Conservation (phyloP, 2,797 vertebrate species). For the Enteromius mattozi region DNA sequence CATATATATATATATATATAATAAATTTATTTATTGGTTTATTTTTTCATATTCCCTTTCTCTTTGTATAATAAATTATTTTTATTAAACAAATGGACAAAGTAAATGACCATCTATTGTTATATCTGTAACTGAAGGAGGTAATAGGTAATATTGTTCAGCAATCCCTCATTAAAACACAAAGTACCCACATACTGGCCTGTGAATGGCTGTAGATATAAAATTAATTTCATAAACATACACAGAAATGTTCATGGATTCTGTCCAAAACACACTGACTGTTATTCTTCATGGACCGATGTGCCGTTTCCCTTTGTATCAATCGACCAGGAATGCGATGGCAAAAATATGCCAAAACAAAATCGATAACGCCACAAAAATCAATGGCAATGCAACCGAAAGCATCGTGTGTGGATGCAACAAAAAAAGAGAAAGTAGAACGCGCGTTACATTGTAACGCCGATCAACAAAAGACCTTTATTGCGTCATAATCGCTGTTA, state of each 20-base stretch:
- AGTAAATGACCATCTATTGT: slow-evolving; percentile 1
- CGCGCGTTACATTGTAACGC: slow-evolving; percentile 32
- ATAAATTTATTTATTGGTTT: neutral
- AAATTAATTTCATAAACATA: neutral
- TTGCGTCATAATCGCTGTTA: slow-evolving; percentile 35
- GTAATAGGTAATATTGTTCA: neutral
- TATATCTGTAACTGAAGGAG: neutral
- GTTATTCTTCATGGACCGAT: neutral
- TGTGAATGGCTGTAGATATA: neutral
- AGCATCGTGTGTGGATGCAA: neutral
- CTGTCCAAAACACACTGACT: neutral
- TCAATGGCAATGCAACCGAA: neutral
- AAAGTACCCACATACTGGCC: neutral
- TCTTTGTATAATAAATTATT: neutral
- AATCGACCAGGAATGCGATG: neutral
- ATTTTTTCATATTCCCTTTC: neutral
- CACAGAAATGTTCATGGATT: neutral
- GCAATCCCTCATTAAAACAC: neutral
- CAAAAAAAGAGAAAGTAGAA: slow-evolving; percentile 19
- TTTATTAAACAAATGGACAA: neutral
- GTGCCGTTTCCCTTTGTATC: slow-evolving; percentile 34
- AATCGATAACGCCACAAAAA: neutral
- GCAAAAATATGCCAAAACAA: neutral
- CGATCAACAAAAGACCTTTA: slow-evolving; percentile 48
- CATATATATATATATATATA: neutral